A percentile compares a stretch with the other conserved stretches of the same genome.
Evolutionary conservation across 2,888 invertebrate species (phyloP).

Genomic region (Sycophila texana): DNA sequence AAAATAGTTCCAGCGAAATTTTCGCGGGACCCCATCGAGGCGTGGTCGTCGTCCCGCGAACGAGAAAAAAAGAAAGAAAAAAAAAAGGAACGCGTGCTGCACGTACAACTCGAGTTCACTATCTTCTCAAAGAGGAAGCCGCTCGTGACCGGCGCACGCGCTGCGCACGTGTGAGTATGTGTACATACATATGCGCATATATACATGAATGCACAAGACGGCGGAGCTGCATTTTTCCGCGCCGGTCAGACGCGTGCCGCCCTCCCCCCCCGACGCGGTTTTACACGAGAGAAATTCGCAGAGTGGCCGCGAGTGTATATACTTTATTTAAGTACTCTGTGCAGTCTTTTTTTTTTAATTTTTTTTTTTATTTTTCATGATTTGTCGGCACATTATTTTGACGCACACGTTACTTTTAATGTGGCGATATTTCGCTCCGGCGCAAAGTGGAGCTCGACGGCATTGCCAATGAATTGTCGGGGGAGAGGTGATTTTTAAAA

Average conservation of each 20-base stretch:
- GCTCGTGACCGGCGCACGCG: constrained; percentile 7
- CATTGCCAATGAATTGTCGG: no score
- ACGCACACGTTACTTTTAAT: no score
- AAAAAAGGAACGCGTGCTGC: neutral
- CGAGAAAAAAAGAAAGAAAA: constrained; percentile 9
- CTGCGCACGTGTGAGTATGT: neutral
- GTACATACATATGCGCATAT: neutral
- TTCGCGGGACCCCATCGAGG: constrained; percentile 6
- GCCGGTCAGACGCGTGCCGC: neutral
- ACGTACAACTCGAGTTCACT: neutral
- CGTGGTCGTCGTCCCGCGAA: constrained; percentile 23
- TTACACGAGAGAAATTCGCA: neutral
- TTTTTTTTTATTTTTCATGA: neutral
- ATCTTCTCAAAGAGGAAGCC: constrained; percentile 44
- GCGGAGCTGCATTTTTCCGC: constrained; percentile 7
- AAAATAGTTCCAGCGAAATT: constrained; percentile 37
- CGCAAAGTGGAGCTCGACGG: no score
- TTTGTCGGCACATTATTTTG: no score
- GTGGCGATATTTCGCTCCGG: no score
- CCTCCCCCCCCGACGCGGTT: neutral
- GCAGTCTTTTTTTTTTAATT: neutral
- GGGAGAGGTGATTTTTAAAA: no score
- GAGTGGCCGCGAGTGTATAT: no score
- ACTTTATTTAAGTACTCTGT: no score
- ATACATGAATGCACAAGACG: neutral